phyloP scores from a whole-genome alignment of 2,113 vertebrate genomes.

The Scomber japonicus region DNA sequence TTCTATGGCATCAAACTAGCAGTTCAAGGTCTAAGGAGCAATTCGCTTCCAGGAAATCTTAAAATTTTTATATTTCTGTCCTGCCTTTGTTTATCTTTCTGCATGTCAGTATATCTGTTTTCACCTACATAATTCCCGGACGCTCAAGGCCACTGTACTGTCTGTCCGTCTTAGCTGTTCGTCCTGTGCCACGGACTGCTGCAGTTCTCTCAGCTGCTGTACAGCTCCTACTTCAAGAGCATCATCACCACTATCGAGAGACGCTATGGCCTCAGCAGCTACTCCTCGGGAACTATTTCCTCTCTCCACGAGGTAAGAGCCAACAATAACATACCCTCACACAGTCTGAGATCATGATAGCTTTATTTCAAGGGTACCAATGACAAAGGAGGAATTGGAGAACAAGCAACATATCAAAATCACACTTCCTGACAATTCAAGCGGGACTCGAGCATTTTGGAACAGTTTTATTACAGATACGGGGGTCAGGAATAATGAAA shows the following conservation, averaged over 20 bases:
- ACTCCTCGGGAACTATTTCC: conserved; percentile 95
- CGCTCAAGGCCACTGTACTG: conserved; percentile 27
- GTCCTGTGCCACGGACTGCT: conserved; percentile 94
- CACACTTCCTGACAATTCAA: conserved; percentile 49
- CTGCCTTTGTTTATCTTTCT: neutral
- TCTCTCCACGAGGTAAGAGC: conserved; percentile 93
- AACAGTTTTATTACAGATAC: conserved; percentile 11
- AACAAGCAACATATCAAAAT: conserved; percentile 55
- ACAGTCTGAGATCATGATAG: conserved; percentile 17
- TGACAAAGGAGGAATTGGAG: conserved; percentile 58
- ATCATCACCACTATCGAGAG: conserved; percentile 97
- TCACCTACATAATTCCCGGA: neutral
- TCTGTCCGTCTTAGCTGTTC: conserved; percentile 87
- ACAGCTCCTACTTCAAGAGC: conserved; percentile 97
- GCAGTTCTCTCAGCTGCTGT: conserved; percentile 95
- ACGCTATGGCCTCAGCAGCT: conserved; percentile 95
- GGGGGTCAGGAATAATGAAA: conserved; percentile 22
- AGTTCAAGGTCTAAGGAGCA: too few relatives aligned
- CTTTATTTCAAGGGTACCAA: conserved; percentile 46
- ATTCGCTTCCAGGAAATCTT: neutral
- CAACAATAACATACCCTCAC: conserved; percentile 57
- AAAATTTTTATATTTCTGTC: neutral
- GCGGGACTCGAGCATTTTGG: conserved; percentile 35
- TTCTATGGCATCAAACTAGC: too few relatives aligned
- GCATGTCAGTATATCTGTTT: neutral